Percentiles rank a stretch among this genome's conserved stretches.
Evolutionary conservation across 2,113 vertebrate species (phyloP).

Genomic region (Otus sunia): DNA sequence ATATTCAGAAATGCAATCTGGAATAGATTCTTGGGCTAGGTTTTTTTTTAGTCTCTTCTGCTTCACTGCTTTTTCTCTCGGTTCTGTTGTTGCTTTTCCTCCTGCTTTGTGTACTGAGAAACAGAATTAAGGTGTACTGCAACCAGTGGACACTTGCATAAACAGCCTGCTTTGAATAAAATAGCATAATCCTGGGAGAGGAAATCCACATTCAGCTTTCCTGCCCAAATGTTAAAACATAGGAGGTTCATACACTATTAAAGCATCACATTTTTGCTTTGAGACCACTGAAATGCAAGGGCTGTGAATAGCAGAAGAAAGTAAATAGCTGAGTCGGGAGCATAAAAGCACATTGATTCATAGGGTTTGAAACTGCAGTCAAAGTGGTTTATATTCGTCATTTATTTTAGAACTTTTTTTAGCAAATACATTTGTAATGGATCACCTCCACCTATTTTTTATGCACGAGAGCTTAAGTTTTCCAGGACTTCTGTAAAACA

Average conservation of each 20-base stretch:
- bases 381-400: not conserved
- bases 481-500: conserved; percentile 32
- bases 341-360: not conserved
- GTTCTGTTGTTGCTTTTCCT: not conserved
- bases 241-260: not conserved
- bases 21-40: not conserved
- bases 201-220: not conserved
- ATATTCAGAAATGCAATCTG: not conserved
- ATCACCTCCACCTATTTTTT: not conserved
- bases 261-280: not conserved
- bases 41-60: not conserved
- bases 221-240: not conserved
- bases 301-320: not conserved
- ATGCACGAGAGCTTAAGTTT: conserved; percentile 17
- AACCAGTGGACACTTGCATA: conserved; percentile 42
- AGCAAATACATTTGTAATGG: conserved; percentile 3
- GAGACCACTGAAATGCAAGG: not conserved
- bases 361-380: not conserved
- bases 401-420: conserved; percentile 20
- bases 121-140: conserved; percentile 45
- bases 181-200: not conserved
- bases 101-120: not conserved
- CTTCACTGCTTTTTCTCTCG: not conserved
- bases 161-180: conserved; percentile 43
- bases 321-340: not conserved